Base-by-base conservation (phyloP, 2,888 invertebrate species). In the Perithous albicinctus region DNA sequence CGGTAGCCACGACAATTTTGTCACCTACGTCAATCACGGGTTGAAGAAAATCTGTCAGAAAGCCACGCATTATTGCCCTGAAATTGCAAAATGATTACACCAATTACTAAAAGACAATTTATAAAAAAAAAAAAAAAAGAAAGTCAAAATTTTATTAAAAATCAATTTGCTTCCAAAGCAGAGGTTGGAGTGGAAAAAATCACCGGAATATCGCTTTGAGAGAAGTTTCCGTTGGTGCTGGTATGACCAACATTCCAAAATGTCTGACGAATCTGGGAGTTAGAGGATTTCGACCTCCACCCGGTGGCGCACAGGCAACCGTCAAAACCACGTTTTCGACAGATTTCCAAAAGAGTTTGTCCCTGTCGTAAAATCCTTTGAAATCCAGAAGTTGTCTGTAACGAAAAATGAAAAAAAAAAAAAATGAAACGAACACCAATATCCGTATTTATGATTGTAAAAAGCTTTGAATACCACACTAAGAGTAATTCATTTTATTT, bases 231-330 rank as follows among this genome's bases (percentile, higher is more conserved):
- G 95, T 96, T 26, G 98, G 98, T 0, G 96, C 94, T 3, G 98
- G 97, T 86, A 98, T 96, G 35, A 96, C 94, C 79, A 98, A 93
- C 93, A 98, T 95, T 12, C 96, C 97, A 93, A 98, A 98, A 93
- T 98, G 98, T 3, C 98, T 94, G 1, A 97, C 95, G 92, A 97
- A 98, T 86, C 98, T 94, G 0, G 96, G 96, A 0, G 97, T 97
- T 12, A 98, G 94, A 8, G 97, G 96, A 90, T 98, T 97, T 61
- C 97, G 94, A 0, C 98, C 98, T 8, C 98, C 98, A 0, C 98
- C 98, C 0, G 98, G 98, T 0, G 98, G 98, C 0, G 96, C 97
- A 92, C 98, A 98, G 76, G 98, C 98, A 54, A 96, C 96, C 0
- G 96, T 94, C 69, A 98, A 92, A 0, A 97, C 96, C 46, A 98